Evolutionary conservation across 1,140 invertebrate species (phyloP), one percentile per base, ranked within the genome.

Genomic region (Ceratina australensis): DNA sequence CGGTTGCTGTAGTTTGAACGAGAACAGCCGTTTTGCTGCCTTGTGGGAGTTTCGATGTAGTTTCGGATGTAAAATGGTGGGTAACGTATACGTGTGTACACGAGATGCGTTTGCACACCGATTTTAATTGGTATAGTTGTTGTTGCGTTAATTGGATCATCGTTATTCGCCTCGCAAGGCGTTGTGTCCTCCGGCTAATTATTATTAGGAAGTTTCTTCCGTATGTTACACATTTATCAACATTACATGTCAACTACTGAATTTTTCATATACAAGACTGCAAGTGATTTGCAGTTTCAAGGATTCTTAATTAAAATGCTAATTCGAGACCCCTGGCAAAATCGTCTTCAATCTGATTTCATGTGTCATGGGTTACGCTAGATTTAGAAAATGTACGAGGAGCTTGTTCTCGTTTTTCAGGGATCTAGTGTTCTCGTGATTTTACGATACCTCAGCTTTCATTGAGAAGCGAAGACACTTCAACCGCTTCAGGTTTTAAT

Each of bases 401-500:
- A 16, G 12, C 18, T 15, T 20, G 15, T 13, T 66, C 18, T 50
- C 16, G 16, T 8, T 15, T 10, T 52, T 5, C 22, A 13, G 65
- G 5, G n/a, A 52, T 67, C 22, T 3, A 28, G 5, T 28, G 18
- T 52, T 18, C 49, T 52, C 65, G 49, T 7, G 47, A 28, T 16
- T 26, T 52, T 52, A 66, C 24, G 47, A 18, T 2, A 8, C n/a
- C 47, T 26, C 24, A 4, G 18, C 50, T 67, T 52, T 67, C n/a
- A 52, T 67, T 22, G 5, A 26, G 49, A 28, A 2, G 7, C 12
- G 0, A 67, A 67, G 49, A 20, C 2, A 28, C 65, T 66, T 10
- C 15, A 26, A 66, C 20, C 64, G 42, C 20, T 52, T 22, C 22
- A 20, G 49, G 22, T 28, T 67, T 28, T 67, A 67, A 67, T 67